These are phyloP conservation scores for Ostrea edulis DNA, from an alignment of 1,140 invertebrate species.

Conservation along the genomic window DNA sequence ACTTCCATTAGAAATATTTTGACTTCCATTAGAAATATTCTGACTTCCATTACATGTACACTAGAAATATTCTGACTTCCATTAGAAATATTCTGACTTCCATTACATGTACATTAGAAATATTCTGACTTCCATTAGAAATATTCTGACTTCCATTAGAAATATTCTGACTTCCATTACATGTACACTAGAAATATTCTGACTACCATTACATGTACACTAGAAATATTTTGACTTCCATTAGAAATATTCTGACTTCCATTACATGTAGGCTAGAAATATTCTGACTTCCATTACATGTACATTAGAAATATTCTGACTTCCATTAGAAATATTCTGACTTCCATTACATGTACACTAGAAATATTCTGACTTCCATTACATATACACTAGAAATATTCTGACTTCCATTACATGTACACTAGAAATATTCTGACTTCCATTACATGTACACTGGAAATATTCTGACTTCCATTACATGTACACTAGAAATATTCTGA, in stretches of 20 bases:
- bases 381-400: background rate
- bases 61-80: slow-evolving; percentile 15
- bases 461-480: slow-evolving; percentile 56
- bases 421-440: slow-evolving; percentile 8
- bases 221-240: slow-evolving; percentile 50
- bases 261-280: slow-evolving; percentile 55
- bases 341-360: slow-evolving; percentile 60
- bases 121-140: slow-evolving; percentile 50
- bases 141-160: slow-evolving; percentile 50
- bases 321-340: slow-evolving; percentile 50
- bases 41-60: slow-evolving; percentile 60
- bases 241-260: slow-evolving; percentile 9
- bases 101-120: slow-evolving; percentile 56
- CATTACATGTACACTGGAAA: slow-evolving; percentile 56
- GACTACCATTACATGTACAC: slow-evolving; percentile 60
- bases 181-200: background rate
- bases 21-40: slow-evolving; percentile 49
- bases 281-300: slow-evolving; percentile 57
- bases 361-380: slow-evolving; percentile 52
- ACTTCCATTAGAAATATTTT: slow-evolving; percentile 49
- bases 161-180: slow-evolving; percentile 54
- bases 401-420: slow-evolving; percentile 60
- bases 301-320: background rate
- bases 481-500: background rate
- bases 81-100: slow-evolving; percentile 49